Percentiles rank a stretch among this genome's conserved stretches.
phyloP scores from a whole-genome alignment of 2,113 vertebrate species.

The Rallus limicola region DNA sequence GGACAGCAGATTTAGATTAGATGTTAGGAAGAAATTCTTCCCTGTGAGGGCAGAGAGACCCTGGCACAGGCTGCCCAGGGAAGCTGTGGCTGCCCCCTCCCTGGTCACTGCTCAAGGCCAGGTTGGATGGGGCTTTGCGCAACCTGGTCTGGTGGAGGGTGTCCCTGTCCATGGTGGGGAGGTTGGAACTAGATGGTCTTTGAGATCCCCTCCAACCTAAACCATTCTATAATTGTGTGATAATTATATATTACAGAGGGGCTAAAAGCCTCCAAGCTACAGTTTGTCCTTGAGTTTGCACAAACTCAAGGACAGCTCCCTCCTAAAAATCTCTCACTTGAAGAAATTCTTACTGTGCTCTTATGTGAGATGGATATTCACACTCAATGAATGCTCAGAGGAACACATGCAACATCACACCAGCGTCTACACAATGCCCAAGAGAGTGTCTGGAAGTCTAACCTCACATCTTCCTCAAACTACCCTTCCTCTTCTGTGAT shows the following conservation, averaged over 20 bases:
- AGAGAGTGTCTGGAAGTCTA: background rate
- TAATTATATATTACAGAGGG: background rate
- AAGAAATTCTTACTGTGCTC: background rate
- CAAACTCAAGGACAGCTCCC: background rate
- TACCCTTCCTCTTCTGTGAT: background rate
- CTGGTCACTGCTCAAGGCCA: too few relatives aligned
- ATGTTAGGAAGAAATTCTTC: too few relatives aligned
- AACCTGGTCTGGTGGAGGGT: too few relatives aligned
- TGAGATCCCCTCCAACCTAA: too few relatives aligned
- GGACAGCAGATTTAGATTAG: too few relatives aligned
- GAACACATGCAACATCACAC: background rate
- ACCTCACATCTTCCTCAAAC: background rate
- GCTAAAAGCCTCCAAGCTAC: background rate
- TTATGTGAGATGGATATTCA: background rate
- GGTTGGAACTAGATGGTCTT: too few relatives aligned
- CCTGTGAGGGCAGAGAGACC: too few relatives aligned
- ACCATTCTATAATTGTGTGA: too few relatives aligned
- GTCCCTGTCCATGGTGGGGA: too few relatives aligned
- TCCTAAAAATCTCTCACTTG: background rate
- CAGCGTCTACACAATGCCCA: background rate
- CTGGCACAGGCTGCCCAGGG: too few relatives aligned
- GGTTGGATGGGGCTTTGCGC: too few relatives aligned
- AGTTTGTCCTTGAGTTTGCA: background rate
- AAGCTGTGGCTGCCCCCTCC: too few relatives aligned
- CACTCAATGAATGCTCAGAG: background rate